Base-by-base conservation (phyloP, 2,113 vertebrate genomes). In the Tragulus kanchil region DNA sequence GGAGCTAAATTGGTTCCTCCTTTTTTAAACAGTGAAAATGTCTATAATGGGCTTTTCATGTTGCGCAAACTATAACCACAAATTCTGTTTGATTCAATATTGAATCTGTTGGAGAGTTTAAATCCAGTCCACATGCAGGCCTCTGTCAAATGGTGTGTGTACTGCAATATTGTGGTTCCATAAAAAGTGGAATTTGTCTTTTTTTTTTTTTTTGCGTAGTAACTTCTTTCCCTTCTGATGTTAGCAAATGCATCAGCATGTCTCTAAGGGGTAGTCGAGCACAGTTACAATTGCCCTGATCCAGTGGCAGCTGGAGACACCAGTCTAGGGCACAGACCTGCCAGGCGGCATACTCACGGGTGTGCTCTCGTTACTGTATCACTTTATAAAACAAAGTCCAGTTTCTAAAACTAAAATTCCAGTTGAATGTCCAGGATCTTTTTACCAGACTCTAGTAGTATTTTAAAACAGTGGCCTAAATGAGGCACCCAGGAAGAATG, bases 21-120 rank as follows among this genome's bases (percentile, higher is more conserved):
- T n/a, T 79, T 89, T 78, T 58, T 59, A 13, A 48, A 45, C 7
- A 56, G 56, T 16, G 65, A 84, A 71, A 59, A 13, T 69, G 26
- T 82, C 93, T 89, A 36, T 42, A 25, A n/a, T 83, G 23, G 78
- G 15, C 45, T 86, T 90, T 83, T 64, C 71, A 36, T 58, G 16
- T 90, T 89, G 61, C 54, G 90, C 61, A 78, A 58, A 83, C 85
- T 54, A 50, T 26, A 45, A 58, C 58, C 1, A 3, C 64, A 12
- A 62, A 67, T 95, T 92, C 75, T 84, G 85, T 97, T 78, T 28
- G 61, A 92, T 61, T 95, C 16, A 26, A 5, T 64, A 31, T 28
- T 14, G 67, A 59, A 25, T 50, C 71, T 65, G 28, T 21, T 71
- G 82, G 52, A 25, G 89, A 89, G 61, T 79, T 86, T 75, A 73